A percentile compares a stretch with the other conserved stretches of the same genome.
Conservation (phyloP, 2,113 vertebrate species). For the Antechinus stuartii region DNA sequence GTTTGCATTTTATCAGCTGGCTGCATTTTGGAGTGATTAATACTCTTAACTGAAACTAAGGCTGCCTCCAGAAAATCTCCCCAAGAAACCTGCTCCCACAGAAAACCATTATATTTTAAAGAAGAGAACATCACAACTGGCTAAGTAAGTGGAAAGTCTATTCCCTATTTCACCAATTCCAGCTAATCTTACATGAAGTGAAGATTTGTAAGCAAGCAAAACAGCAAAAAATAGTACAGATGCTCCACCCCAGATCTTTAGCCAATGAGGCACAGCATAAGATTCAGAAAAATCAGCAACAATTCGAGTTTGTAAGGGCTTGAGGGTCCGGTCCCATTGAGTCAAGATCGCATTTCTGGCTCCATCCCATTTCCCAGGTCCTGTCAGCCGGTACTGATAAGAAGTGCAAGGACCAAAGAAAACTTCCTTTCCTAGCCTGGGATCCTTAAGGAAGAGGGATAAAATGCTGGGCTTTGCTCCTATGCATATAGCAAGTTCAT, state of each 20-base stretch:
- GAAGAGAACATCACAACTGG: neutral
- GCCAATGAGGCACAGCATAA: neutral
- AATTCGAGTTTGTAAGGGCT: slow-evolving; percentile 86
- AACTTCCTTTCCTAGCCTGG: slow-evolving; percentile 83
- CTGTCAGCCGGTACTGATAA: slow-evolving; percentile 90
- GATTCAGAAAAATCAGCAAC: slow-evolving; percentile 55
- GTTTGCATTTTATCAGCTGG: too few species aligned
- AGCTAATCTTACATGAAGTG: neutral
- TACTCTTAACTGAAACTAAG: too few species aligned
- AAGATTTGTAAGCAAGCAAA: slow-evolving; percentile 63
- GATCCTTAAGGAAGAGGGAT: slow-evolving; percentile 86
- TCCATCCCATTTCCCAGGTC: slow-evolving; percentile 87
- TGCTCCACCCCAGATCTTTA: slow-evolving; percentile 56
- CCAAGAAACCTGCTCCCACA: too few species aligned
- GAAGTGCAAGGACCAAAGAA: slow-evolving; percentile 87
- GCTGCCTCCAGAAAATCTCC: too few species aligned
- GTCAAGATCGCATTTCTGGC: slow-evolving; percentile 89
- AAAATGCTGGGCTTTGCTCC: slow-evolving; percentile 84
- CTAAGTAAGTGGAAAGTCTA: slow-evolving; percentile 31
- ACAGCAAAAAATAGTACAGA: slow-evolving; percentile 37
- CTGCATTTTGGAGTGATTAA: too few species aligned
- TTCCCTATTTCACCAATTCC: neutral
- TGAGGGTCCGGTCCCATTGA: slow-evolving; percentile 86
- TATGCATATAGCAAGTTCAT: slow-evolving; percentile 85
- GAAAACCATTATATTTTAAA: too few species aligned